Evolutionary conservation across 2,797 vertebrate species (phyloP).

Genomic region (Enteromius radiatus): DNA sequence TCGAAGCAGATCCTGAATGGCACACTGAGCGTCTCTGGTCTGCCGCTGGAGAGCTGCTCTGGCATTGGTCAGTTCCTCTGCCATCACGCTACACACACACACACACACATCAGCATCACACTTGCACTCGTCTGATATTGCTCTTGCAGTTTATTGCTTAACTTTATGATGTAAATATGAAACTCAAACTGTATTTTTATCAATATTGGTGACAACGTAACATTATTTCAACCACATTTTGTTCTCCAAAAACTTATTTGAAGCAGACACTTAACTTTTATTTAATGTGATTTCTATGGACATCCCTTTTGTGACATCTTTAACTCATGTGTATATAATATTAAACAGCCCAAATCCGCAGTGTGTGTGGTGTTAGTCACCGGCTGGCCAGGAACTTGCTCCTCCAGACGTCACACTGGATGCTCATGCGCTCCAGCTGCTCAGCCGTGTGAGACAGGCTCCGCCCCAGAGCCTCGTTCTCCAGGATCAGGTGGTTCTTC

Average conservation of each 20-base stretch:
- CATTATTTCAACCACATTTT: no score
- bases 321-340: no score
- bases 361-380: constrained; percentile 65
- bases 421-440: constrained; percentile 96
- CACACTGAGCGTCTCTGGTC: constrained; percentile 90
- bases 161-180: no score
- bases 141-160: no score
- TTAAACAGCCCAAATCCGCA: no score
- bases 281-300: no score
- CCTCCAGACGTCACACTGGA: constrained; percentile 98
- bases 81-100: constrained; percentile 87
- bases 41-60: constrained; percentile 89
- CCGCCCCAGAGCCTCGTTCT: constrained; percentile 88
- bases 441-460: constrained; percentile 86
- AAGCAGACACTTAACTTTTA: no score
- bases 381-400: constrained; percentile 99
- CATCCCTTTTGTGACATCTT: no score
- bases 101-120: neutral
- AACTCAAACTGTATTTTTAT: no score
- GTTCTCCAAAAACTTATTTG: no score
- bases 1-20: constrained; percentile 90
- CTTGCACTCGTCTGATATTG: no score
- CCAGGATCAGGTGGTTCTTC: constrained; percentile 94
- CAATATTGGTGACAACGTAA: no score
- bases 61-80: constrained; percentile 91